Conservation (phyloP, 1,140 invertebrate genomes). For the Lordiphosa stackelbergi region DNA sequence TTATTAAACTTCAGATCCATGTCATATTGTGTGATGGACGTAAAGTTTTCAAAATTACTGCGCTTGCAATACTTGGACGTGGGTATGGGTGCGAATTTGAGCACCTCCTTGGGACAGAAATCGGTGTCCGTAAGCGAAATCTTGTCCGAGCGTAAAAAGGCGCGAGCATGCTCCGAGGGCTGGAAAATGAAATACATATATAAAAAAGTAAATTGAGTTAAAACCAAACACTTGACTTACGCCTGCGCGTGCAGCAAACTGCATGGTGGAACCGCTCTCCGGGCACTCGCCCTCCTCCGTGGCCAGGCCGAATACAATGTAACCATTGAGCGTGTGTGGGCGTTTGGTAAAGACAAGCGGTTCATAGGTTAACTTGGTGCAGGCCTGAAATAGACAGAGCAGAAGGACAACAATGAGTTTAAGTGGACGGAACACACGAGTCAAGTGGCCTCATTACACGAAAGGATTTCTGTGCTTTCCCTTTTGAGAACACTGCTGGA, state of each 20-base stretch:
- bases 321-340: constrained; percentile 68
- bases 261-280: constrained; percentile 51
- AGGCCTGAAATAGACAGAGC: constrained; percentile 46
- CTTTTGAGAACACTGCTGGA: constrained; percentile 8
- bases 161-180: constrained; percentile 71
- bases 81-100: constrained; percentile 73
- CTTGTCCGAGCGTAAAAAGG: constrained; percentile 64
- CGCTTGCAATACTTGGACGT: constrained; percentile 72
- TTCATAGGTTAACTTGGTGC: constrained; percentile 65
- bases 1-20: constrained; percentile 72
- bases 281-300: constrained; percentile 55
- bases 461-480: constrained; percentile 14
- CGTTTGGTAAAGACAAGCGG: constrained; percentile 75
- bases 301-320: constrained; percentile 63
- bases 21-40: constrained; percentile 69
- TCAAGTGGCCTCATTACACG: constrained; percentile 39
- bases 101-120: constrained; percentile 74
- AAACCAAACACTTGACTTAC: constrained; percentile 41
- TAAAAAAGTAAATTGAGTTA: neutral
- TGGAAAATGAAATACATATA: neutral
- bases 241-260: constrained; percentile 62
- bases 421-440: constrained; percentile 19
- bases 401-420: constrained; percentile 16
- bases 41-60: constrained; percentile 74
- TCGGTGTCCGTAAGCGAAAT: constrained; percentile 66